Evolutionary conservation across 2,113 vertebrate species (phyloP).

Genomic region (Hemicordylus capensis): DNA sequence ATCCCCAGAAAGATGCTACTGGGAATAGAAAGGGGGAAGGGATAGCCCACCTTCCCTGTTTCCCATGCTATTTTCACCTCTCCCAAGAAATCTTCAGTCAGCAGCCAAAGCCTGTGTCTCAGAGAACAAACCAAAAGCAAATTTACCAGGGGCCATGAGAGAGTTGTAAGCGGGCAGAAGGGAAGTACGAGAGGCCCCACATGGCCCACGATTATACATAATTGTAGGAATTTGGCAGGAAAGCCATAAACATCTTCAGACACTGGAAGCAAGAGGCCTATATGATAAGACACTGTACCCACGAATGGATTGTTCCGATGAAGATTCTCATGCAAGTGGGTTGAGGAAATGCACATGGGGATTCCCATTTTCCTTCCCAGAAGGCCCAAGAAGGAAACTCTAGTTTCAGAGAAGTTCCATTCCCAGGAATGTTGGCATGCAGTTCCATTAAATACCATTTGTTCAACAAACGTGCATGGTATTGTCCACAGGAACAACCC

Average conservation of each 20-base stretch:
- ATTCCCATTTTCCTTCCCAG: background rate
- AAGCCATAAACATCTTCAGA: background rate
- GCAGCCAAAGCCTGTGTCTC: background rate
- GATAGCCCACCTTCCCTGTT: background rate
- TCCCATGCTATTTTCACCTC: conserved; percentile 1
- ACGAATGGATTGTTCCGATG: background rate
- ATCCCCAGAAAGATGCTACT: background rate
- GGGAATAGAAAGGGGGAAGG: background rate
- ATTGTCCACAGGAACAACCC: background rate
- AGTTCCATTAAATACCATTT: background rate
- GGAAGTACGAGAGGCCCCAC: background rate
- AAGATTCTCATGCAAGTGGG: background rate
- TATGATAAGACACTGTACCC: background rate
- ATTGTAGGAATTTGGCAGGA: background rate
- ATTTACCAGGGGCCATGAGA: background rate
- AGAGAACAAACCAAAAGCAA: background rate
- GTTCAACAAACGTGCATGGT: background rate
- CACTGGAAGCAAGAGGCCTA: background rate
- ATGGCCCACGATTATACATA: background rate
- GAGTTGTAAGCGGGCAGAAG: background rate
- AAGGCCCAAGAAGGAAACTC: background rate
- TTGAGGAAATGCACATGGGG: background rate
- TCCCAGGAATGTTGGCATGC: background rate
- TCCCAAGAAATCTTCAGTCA: background rate
- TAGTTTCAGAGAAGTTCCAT: background rate